Evolutionary conservation across 1,140 invertebrate species (phyloP), one percentile per base, ranked within the genome.

Genomic region (Brachionus calyciflorus): DNA sequence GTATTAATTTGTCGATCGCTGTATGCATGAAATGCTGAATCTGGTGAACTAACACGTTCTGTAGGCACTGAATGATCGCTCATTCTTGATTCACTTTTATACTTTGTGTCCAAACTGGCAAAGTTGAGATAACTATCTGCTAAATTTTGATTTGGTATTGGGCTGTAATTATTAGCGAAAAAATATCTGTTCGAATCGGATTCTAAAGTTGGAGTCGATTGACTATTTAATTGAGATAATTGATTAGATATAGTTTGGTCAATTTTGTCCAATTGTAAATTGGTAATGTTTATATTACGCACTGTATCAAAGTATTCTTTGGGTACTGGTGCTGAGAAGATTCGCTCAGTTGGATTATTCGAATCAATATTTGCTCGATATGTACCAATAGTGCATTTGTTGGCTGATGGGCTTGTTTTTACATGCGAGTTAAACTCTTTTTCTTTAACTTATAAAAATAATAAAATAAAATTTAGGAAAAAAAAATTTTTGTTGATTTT

Each of bases 371-470:
- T 65, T 44, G 60, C 37, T 26, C 60, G 1, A 44, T 65, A 65
- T 21, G 60, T 44, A 44, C 60, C 60, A 21, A 65, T 65, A 44
- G 60, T 65, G 37, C 60, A 65, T 65, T 24, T 41, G 44, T 41
- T 60, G 3, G 12, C 30, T 6, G 17, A 4, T n/a, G 55, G 37
- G 37, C 37, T 14, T 12, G 60, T 44, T 65, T 44, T 65, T 1
- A 65, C 14, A 26, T 44, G 17, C 19, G 60, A 19, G 19, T 24
- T 44, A 2, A 14, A 24, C 40, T 65, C 60, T 46, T 65, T 65
- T 65, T 65, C 60, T 65, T 65, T 65, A 44, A 41, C 60, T 65
- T 65, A 65, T 21, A 24, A 65, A 41, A 14, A n/a, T n/a, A 44
- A 26, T 24, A 44, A 65, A 44, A n/a, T 44, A 28, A 65, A 44